Base-by-base conservation (phyloP, 2,113 vertebrate species). In the Nesogale talazaci region DNA sequence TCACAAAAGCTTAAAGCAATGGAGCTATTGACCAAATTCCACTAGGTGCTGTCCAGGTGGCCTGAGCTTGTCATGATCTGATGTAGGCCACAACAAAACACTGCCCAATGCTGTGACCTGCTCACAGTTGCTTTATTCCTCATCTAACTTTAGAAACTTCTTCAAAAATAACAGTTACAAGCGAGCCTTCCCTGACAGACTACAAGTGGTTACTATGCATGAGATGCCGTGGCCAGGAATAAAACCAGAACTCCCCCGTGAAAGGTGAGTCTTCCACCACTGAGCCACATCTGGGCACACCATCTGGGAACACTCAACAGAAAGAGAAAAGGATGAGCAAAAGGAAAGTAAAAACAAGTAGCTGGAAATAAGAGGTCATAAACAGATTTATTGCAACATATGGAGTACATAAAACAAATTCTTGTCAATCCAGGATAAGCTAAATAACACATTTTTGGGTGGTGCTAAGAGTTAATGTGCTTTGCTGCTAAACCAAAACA, bases 1-100 rank as follows among this genome's bases (percentile, higher is more conserved):
- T 89, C 8, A 78, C 87, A 19, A 88, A 84, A 88, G 29, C 8
- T 72, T 27, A 70, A 94, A 88, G 36, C 36, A 76, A 7, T 86
- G 23, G 90, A 90, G 75, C 77, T 81, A 81, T 83, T 86, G 38
- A 85, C 6, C 1, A 86, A 88, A 69, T 74, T 4, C 46, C 80
- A 42, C 2, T 5, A 84, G 40, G 56, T 63, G 22, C 34, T 36
- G 34, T 15, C 34, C 29, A 20, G 16, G 34, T 16, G 25, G 22
- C 22, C 22, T 23, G 16, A 23, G 22, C 59, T 61, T 3, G 22
- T 61, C 19, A 23, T 2, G 22, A 61, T 23, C 59, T 12, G 2
- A 61, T 23, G 46, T 61, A 61, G 15, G 16, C 8, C 59, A 61
- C 17, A 61, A 6, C 6, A 19, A 61, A 22, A 59, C 57, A 7